phyloP scores from a whole-genome alignment of 2,113 vertebrate species.

The Myotis lucifugus region DNA sequence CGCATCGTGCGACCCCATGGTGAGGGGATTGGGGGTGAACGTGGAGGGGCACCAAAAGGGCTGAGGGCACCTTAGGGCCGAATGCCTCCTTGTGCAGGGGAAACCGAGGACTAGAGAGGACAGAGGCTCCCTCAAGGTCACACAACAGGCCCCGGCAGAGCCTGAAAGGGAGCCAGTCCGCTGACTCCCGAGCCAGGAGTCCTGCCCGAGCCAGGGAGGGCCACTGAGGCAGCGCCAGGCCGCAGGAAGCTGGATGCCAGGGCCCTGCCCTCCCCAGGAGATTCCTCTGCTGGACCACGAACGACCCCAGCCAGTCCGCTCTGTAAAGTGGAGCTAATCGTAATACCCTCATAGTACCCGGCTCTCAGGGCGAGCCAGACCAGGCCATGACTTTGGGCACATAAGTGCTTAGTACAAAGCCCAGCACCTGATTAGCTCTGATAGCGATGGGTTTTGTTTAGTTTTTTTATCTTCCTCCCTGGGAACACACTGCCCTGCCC shows the following conservation, averaged over 20 bases:
- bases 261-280: background rate
- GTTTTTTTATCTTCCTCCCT: background rate
- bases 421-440: background rate
- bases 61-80: background rate
- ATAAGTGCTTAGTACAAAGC: background rate
- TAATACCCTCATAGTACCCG: background rate
- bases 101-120: background rate
- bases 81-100: background rate
- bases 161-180: background rate
- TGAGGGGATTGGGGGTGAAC: constrained; percentile 57
- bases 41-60: background rate
- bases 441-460: background rate
- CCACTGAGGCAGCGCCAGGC: background rate
- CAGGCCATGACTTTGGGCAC: background rate
- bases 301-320: background rate
- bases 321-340: background rate
- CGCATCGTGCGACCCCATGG: constrained; percentile 85
- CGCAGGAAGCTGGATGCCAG: background rate
- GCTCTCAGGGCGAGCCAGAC: background rate
- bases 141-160: background rate
- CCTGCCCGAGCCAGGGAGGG: background rate
- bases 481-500: background rate
- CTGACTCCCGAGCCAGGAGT: background rate
- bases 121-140: background rate
- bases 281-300: background rate